These are phyloP conservation scores for Mantis religiosa DNA, from an alignment of 2,888 invertebrate species.

Conservation along the genomic window DNA sequence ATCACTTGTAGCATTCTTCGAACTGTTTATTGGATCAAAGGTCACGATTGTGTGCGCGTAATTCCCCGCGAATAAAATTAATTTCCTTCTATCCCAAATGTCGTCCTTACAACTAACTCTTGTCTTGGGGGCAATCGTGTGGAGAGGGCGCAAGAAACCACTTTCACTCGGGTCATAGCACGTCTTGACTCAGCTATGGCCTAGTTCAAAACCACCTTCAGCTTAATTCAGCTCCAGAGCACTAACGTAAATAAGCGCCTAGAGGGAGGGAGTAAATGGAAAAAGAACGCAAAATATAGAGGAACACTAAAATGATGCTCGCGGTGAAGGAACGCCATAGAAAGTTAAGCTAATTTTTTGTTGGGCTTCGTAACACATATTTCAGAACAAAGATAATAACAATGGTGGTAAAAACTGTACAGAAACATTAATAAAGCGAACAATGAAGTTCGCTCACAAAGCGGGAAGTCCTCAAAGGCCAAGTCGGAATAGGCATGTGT, in stretches of 20 bases:
- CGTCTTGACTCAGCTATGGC: background rate
- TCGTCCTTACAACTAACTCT: background rate
- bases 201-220: background rate
- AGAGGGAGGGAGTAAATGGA: background rate
- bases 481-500: too few relatives aligned
- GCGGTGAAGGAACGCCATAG: background rate
- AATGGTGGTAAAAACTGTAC: too few relatives aligned
- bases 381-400: too few relatives aligned
- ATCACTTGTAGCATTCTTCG: background rate
- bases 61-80: background rate
- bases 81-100: constrained; percentile 8
- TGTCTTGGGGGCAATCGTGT: constrained; percentile 5
- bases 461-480: too few relatives aligned
- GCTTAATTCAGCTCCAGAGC: background rate
- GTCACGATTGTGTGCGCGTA: background rate
- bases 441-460: too few relatives aligned
- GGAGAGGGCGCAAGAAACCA: background rate
- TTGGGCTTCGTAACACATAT: too few relatives aligned
- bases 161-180: background rate
- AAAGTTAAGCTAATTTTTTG: background rate
- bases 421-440: too few relatives aligned
- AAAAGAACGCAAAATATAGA: background rate
- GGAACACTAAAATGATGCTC: background rate
- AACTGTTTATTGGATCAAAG: background rate
- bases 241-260: background rate